Conservation (phyloP, 1,140 invertebrate genomes). For the Zaprionus camerounensis region DNA sequence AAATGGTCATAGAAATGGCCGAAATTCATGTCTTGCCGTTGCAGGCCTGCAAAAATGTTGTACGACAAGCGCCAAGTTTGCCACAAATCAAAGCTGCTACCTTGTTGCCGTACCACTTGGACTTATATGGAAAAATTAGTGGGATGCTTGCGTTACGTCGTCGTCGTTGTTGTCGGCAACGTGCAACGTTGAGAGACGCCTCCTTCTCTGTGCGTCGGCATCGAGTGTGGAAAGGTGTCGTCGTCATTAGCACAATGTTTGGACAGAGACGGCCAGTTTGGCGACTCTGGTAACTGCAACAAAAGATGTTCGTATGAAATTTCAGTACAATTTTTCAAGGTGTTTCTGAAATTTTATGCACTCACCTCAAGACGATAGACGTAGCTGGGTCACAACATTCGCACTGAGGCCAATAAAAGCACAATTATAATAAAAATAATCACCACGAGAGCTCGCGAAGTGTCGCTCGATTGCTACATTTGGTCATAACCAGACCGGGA, state of each 20-base stretch:
- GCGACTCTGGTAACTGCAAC: slow-evolving; percentile 38
- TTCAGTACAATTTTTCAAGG: slow-evolving; percentile 36
- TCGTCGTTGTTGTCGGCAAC: slow-evolving; percentile 3
- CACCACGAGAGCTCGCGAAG: slow-evolving; percentile 37
- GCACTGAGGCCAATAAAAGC: slow-evolving; percentile 75
- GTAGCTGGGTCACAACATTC: slow-evolving; percentile 50
- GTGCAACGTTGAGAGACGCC: slow-evolving; percentile 8
- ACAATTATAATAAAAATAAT: slow-evolving; percentile 83
- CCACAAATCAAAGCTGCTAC: slow-evolving; percentile 64
- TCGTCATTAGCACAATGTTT: slow-evolving; percentile 71
- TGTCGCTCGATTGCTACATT: slow-evolving; percentile 55
- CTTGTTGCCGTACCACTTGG: slow-evolving; percentile 67
- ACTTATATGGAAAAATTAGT: slow-evolving; percentile 80
- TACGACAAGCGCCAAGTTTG: slow-evolving; percentile 81
- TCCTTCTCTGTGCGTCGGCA: neutral
- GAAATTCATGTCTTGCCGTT: slow-evolving; percentile 39
- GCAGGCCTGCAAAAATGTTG: slow-evolving; percentile 72
- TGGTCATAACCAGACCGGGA: slow-evolving; percentile 61
- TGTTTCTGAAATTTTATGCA: slow-evolving; percentile 69
- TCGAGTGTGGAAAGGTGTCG: slow-evolving; percentile 58
- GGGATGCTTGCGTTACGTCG: slow-evolving; percentile 70
- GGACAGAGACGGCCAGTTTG: slow-evolving; percentile 3
- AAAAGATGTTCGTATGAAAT: slow-evolving; percentile 42
- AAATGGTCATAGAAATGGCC: slow-evolving; percentile 50
- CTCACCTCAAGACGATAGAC: slow-evolving; percentile 30